Base-by-base conservation (phyloP, 1,140 invertebrate genomes). In the Aphelinus certus region DNA sequence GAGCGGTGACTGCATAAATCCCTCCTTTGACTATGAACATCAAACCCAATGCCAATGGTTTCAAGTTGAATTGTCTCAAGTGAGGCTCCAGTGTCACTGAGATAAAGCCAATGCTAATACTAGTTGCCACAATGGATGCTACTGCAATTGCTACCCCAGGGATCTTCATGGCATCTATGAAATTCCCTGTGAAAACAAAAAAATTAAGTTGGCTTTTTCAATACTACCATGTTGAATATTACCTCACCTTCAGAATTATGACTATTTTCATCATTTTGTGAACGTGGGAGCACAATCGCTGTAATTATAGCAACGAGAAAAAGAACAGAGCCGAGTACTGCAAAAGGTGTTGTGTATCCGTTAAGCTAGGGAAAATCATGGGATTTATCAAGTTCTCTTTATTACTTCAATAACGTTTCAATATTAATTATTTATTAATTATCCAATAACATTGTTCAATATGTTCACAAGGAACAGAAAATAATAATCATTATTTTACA, bases 1-100 rank as follows among this genome's bases (percentile, higher is more conserved):
- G 95, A 0, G 95, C 94, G 0, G 94, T 93, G 0, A 94, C 57
- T 1, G 95, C 95, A 85, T 97, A 97, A 9, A 93, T 91, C 1
- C 93, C 95, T 2, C 95, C 95, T 81, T 95, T 96, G 60, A 97
- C 93, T 10, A 97, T 91, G 83, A 97, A 97, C 91, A 96, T 94
- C 10, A 96, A 82, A 0, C 95, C 95, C 49, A 96, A 87, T 6
- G 95, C 82, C 4, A 95, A 89, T 0, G 95, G 94, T n/a, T 79
- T 92, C 67, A 96, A 87, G 9, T 91, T 81, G 80, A 96, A 94
- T 85, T 92, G 91, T 77, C 94, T 83, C 9, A 96, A 83, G 89
- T 96, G 94, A 1, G 94, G 94, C 80, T 96, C 94, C 3, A 96
- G 85, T 0, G 94, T 95, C 0, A 94, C 94, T 82, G 93, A 92